A percentile compares a stretch with the other conserved stretches of the same genome.
phyloP scores from a whole-genome alignment of 2,888 invertebrate genomes.

The Agrochola lychnidis region DNA sequence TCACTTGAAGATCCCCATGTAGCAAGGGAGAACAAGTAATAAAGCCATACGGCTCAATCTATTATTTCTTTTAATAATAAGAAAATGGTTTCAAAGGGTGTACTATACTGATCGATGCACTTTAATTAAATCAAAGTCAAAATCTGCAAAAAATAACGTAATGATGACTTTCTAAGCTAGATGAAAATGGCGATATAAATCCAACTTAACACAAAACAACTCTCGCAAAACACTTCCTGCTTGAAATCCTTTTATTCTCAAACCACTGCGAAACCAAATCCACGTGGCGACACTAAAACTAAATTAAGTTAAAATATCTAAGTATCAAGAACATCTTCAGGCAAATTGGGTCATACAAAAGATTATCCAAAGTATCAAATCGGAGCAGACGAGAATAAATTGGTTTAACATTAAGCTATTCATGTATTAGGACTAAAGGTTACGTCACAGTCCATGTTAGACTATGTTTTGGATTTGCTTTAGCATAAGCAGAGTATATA shows the following conservation, averaged over 20 bases:
- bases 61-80: too few species aligned
- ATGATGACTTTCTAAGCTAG: background rate
- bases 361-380: constrained; percentile 66
- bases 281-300: constrained; percentile 24
- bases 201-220: background rate
- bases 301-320: constrained; percentile 41
- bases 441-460: constrained; percentile 34
- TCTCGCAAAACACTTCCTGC: background rate
- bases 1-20: too few species aligned
- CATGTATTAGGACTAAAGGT: constrained; percentile 42
- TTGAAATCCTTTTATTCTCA: background rate
- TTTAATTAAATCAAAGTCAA: background rate
- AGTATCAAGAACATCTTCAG: constrained; percentile 41
- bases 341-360: constrained; percentile 62
- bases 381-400: constrained; percentile 63
- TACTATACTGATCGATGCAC: too few species aligned
- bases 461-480: background rate
- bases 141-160: background rate
- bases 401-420: constrained; percentile 64
- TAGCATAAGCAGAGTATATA: background rate
- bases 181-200: background rate
- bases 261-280: background rate
- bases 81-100: too few species aligned
- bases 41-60: too few species aligned
- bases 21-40: background rate